Conservation (phyloP, 2,888 invertebrate species). For the Gnatocerus cornutus region DNA sequence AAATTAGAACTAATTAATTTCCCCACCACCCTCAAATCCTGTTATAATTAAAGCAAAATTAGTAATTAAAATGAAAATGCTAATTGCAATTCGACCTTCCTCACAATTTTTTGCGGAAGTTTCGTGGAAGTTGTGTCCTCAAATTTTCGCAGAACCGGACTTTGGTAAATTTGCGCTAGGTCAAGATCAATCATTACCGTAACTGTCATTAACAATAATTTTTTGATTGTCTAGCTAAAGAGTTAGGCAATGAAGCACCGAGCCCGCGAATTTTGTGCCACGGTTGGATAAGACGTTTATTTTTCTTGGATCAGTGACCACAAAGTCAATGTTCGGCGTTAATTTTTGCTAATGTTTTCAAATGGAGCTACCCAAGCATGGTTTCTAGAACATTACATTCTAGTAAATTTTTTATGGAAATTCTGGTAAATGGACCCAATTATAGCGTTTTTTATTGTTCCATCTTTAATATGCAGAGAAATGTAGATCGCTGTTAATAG, state of each 20-base stretch:
- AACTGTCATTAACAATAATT: no score
- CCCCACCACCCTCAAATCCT: no score
- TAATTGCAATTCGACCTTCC: no score
- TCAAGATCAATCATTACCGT: conserved; percentile 2
- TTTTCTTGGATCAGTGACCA: not conserved
- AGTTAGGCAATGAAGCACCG: no score
- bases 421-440: conserved; percentile 13
- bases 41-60: no score
- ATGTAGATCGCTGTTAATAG: conserved; percentile 23
- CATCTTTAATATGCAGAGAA: conserved; percentile 23
- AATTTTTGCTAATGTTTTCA: not conserved
- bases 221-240: no score
- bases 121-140: no score
- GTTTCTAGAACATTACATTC: conserved; percentile 26
- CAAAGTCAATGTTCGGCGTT: not conserved
- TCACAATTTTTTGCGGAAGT: no score
- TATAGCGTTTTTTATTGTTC: conserved; percentile 14
- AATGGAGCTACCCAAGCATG: conserved; percentile 5
- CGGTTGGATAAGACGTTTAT: not conserved
- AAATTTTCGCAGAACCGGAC: conserved; percentile 4
- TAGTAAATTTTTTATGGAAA: conserved; percentile 15
- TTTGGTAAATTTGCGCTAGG: not conserved
- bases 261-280: not conserved
- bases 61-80: no score
- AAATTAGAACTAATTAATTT: no score